phyloP scores from a whole-genome alignment of 2,113 vertebrate genomes.

The Egretta garzetta region DNA sequence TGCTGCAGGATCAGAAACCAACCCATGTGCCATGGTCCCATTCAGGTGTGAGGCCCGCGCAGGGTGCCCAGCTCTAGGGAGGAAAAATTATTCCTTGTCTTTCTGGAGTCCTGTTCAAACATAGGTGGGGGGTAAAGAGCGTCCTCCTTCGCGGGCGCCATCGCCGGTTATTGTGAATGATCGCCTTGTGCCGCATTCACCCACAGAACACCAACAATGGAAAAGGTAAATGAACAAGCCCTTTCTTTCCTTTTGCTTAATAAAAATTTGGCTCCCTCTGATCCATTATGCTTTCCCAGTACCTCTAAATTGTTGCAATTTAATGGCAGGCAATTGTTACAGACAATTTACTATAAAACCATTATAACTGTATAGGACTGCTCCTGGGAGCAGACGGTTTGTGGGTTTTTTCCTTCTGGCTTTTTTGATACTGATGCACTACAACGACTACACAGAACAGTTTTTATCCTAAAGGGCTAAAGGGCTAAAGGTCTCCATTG shows the following conservation, averaged over 20 bases:
- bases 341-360: neutral
- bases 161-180: neutral
- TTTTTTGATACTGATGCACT: neutral
- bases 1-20: rapidly evolving
- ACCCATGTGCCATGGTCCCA: neutral
- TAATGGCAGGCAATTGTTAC: neutral
- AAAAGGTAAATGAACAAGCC: neutral
- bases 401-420: neutral
- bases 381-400: neutral
- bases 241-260: neutral
- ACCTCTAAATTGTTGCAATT: neutral
- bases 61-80: neutral
- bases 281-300: neutral
- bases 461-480: neutral
- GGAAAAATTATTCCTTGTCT: neutral
- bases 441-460: neutral
- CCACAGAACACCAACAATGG: neutral
- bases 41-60: rapidly evolving
- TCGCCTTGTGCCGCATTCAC: neutral
- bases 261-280: neutral
- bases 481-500: neutral
- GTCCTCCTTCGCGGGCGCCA: neutral
- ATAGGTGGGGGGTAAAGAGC: neutral
- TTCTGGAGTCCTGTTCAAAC: neutral
- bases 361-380: neutral